phyloP scores from a whole-genome alignment of 1,140 invertebrate species.

The Bombus cullumanus region DNA sequence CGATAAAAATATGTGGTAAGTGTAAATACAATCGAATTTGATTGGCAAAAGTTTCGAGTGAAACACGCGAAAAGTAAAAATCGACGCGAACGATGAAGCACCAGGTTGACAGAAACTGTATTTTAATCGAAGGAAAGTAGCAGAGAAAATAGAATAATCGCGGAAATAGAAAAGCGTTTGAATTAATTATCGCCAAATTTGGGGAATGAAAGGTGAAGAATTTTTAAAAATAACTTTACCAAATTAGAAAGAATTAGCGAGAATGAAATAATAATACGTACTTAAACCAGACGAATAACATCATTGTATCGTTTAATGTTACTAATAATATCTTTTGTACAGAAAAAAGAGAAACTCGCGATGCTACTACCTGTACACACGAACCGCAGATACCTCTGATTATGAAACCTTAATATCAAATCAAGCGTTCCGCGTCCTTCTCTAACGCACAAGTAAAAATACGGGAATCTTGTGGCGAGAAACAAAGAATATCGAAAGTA shows the following conservation, averaged over 20 bases:
- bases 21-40: not conserved
- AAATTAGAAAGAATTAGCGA: not conserved
- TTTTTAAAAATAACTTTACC: not conserved
- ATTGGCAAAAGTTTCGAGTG: too few species aligned
- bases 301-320: too few species aligned
- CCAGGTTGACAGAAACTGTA: not conserved
- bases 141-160: not conserved
- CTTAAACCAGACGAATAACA: too few species aligned
- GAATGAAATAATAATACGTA: too few species aligned
- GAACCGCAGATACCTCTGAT: too few species aligned
- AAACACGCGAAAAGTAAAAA: not conserved
- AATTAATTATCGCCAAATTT: not conserved
- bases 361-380: too few species aligned
- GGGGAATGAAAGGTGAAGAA: not conserved
- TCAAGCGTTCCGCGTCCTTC: too few species aligned
- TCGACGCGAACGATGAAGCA: not conserved
- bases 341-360: fast-evolving
- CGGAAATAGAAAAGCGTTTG: not conserved
- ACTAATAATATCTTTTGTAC: too few species aligned
- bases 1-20: too few species aligned
- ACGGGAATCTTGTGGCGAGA: too few species aligned
- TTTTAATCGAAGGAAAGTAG: not conserved
- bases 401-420: too few species aligned
- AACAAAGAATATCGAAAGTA: not conserved
- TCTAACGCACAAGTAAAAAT: too few species aligned